Base-by-base conservation (phyloP, 2,113 vertebrate genomes). In the Macquaria ambigua region DNA sequence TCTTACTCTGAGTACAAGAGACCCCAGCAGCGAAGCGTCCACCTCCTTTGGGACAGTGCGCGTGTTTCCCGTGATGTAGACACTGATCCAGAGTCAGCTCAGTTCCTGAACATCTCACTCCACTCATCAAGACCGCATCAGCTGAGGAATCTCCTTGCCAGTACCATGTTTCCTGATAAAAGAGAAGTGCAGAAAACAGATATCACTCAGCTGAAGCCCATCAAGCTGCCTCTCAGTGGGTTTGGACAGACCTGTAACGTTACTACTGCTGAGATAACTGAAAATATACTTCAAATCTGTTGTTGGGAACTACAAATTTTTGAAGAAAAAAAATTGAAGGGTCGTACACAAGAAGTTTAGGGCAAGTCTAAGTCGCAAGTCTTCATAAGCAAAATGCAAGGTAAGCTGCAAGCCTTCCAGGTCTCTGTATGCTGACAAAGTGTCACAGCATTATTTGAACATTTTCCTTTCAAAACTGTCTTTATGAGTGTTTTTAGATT, bases 51-150 rank as follows among this genome's bases (percentile, higher is more conserved):
- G 97, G 96, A 43, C 98, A 99, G 74, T 85, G 28, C n/a, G 97
- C 61, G 0, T 96, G 90, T 52, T 96, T 84, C 0, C 97, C 97
- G 0, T 99, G 96, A 9, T 98, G 98, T 0, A 95, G 96, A 80
- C 98, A 99, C 93, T 99, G 98, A 0, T 95, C 92, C 90, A 99
- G 94, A 20, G 97, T 97, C 93, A 99, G 95, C 95, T 99, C 98
- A 0, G 97, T 98, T 12, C 98, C 98, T 0, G 98, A 99, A 77
- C 98, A 99, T 89, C 97, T 97, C 66, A 99, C 97, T 0, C 98
- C 98, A 0, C 98, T 99, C 97, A 99, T 96, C 66, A 98, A 88
- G 12, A 99, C 95, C 0, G 74, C 90, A 53, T 97, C 95, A 1
- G 95, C 89, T 0, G 90, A 89, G 14, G 89, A 1, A 0, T 98